A percentile compares a stretch with the other conserved stretches of the same genome.
Evolutionary conservation across 2,888 invertebrate genomes (phyloP).

Genomic region (Junonia oenone): DNA sequence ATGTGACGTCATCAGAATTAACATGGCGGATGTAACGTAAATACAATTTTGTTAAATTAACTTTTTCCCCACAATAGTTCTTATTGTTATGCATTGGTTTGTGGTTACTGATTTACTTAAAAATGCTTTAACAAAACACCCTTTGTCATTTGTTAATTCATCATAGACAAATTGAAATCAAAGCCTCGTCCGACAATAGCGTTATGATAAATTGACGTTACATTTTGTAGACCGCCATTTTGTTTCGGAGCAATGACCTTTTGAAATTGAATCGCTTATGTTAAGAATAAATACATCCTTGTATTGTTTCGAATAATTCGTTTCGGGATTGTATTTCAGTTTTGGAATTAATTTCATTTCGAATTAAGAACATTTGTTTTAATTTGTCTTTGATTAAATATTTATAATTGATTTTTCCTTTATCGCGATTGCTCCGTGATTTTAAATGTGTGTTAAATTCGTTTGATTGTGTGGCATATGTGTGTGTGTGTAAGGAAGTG

Average conservation of each 20-base stretch:
- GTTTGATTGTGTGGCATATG: too few relatives aligned
- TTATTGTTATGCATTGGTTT: too few relatives aligned
- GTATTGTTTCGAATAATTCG: constrained; percentile 5
- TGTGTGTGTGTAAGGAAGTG: too few relatives aligned
- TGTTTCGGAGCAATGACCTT: constrained; percentile 1
- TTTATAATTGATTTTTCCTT: not conserved
- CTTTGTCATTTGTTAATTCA: constrained; percentile 6
- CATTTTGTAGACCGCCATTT: constrained; percentile 2
- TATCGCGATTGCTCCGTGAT: not conserved
- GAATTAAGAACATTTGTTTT: not conserved
- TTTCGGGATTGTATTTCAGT: constrained; percentile 6
- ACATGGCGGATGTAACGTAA: too few relatives aligned
- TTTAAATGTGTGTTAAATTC: not conserved
- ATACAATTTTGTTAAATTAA: too few relatives aligned
- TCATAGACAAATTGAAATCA: constrained; percentile 21
- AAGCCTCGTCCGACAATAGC: constrained; percentile 19
- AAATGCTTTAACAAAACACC: not conserved
- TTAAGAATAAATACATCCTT: constrained; percentile 1
- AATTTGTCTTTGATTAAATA: not conserved
- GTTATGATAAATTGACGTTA: constrained; percentile 18
- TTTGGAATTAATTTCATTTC: not conserved
- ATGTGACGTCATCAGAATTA: too few relatives aligned
- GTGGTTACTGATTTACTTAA: not conserved
- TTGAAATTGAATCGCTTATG: constrained; percentile 15
- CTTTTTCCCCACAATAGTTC: too few relatives aligned